Percentiles rank a stretch among this genome's conserved stretches.
Conservation (phyloP, 1,140 invertebrate species). For the Drosophila virilis region DNA sequence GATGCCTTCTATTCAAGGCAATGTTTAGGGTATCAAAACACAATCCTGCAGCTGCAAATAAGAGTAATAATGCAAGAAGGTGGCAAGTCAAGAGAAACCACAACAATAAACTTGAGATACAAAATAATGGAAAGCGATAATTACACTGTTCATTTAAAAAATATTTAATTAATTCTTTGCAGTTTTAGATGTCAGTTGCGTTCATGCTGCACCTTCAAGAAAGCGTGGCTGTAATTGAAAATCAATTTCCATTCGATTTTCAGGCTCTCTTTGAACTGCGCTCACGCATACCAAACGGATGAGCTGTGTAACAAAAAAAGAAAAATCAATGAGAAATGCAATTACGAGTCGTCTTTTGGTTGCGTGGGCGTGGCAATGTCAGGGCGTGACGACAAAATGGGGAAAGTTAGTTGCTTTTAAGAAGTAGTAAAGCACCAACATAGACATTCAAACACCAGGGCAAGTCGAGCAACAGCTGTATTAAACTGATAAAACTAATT, state of each 20-base stretch:
- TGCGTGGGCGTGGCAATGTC: background rate
- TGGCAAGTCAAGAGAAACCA: background rate
- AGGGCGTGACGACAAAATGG: conserved; percentile 5
- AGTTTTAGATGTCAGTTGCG: conserved; percentile 34
- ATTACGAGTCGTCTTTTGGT: conserved; percentile 43
- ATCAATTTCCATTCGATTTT: conserved; percentile 70
- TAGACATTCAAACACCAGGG: conserved; percentile 4
- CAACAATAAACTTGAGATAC: background rate
- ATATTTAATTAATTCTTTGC: conserved; percentile 33
- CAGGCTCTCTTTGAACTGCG: conserved; percentile 7
- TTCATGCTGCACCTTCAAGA: conserved; percentile 4
- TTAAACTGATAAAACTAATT: conserved; percentile 1
- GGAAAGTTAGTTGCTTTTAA: conserved; percentile 12
- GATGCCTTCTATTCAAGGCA: no score
- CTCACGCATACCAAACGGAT: conserved; percentile 2
- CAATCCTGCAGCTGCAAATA: background rate
- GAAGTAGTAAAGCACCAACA: background rate
- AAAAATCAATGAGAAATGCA: conserved; percentile 61
- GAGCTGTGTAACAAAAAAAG: background rate
- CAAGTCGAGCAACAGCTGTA: conserved; percentile 19
- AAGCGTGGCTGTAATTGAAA: conserved; percentile 47
- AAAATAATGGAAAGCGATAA: conserved; percentile 3
- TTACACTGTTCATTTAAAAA: conserved; percentile 18
- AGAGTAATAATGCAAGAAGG: conserved; percentile 14
- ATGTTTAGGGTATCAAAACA: background rate